These are phyloP conservation scores for Cantharis rustica DNA, from an alignment of 2,888 invertebrate genomes.

Conservation along the genomic window DNA sequence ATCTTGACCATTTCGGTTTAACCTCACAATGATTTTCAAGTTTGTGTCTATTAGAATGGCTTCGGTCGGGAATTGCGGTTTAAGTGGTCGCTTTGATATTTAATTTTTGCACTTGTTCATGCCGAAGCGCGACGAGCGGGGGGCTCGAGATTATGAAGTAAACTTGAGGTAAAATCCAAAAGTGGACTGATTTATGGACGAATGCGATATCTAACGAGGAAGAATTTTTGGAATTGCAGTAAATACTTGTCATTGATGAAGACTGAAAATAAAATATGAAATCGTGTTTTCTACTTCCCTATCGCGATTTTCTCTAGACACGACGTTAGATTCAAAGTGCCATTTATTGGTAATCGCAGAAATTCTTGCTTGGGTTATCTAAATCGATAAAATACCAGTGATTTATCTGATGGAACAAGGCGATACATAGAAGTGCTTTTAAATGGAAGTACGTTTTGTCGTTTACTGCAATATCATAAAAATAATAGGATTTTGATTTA, in stretches of 20 bases:
- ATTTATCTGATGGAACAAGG: constrained; percentile 15
- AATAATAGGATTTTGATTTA: not conserved
- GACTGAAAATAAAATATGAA: not conserved
- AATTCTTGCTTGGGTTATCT: constrained; percentile 33
- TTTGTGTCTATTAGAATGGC: constrained; percentile 2
- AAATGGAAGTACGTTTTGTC: constrained; percentile 1
- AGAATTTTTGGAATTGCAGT: not conserved
- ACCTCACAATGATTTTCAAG: constrained; percentile 2
- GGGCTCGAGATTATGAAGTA: not conserved
- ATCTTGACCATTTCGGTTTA: constrained; percentile 16
- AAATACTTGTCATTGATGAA: not conserved
- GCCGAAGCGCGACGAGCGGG: not conserved
- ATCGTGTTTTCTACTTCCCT: constrained; percentile 15
- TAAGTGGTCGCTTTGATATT: not conserved
- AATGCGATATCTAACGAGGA: not conserved
- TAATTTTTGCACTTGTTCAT: not conserved
- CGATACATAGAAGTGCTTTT: constrained; percentile 24
- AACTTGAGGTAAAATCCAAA: not conserved
- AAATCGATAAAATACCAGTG: constrained; percentile 31
- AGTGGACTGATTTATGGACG: not conserved
- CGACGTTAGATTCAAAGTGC: constrained; percentile 34
- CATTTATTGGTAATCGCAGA: constrained; percentile 37
- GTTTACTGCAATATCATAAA: not conserved
- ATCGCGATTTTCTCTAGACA: constrained; percentile 23
- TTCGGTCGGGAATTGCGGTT: not conserved